Evolutionary conservation across 1,140 invertebrate genomes (phyloP).

Genomic region (Penaeus chinensis): DNA sequence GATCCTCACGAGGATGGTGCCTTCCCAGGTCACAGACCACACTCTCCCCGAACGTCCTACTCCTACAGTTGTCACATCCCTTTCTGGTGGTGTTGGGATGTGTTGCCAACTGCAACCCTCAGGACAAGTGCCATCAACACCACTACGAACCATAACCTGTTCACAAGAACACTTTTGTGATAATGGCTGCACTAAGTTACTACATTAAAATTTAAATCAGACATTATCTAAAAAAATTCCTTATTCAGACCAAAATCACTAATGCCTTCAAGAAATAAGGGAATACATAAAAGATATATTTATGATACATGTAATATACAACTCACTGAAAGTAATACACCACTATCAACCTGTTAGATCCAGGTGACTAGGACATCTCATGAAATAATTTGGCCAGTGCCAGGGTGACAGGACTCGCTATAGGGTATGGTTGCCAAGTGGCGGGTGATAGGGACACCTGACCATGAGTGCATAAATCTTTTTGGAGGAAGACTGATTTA

Average conservation of each 20-base stretch:
- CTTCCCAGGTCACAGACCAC: conserved; percentile 86
- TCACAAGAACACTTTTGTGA: conserved; percentile 37
- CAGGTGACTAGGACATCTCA: too few relatives aligned
- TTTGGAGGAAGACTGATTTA: too few relatives aligned
- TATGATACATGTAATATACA: too few relatives aligned
- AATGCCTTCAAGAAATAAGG: neutral
- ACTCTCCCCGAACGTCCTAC: conserved; percentile 85
- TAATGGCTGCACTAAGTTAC: neutral
- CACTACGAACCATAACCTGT: conserved; percentile 85
- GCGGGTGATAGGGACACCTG: too few relatives aligned
- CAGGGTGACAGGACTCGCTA: too few relatives aligned
- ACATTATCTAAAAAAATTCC: too few relatives aligned
- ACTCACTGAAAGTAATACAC: too few relatives aligned
- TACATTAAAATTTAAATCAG: neutral
- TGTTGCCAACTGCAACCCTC: conserved; percentile 87
- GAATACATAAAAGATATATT: neutral
- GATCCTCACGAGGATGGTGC: conserved; percentile 81
- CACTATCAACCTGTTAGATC: too few relatives aligned
- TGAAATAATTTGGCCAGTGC: too few relatives aligned
- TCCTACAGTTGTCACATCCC: conserved; percentile 85
- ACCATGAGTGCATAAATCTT: too few relatives aligned
- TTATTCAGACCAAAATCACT: neutral
- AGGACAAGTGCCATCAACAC: conserved; percentile 81
- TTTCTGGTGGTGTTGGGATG: conserved; percentile 78
- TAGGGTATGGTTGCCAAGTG: too few relatives aligned